Evolutionary conservation across 2,113 vertebrate genomes (phyloP).

Genomic region (Pica pica): DNA sequence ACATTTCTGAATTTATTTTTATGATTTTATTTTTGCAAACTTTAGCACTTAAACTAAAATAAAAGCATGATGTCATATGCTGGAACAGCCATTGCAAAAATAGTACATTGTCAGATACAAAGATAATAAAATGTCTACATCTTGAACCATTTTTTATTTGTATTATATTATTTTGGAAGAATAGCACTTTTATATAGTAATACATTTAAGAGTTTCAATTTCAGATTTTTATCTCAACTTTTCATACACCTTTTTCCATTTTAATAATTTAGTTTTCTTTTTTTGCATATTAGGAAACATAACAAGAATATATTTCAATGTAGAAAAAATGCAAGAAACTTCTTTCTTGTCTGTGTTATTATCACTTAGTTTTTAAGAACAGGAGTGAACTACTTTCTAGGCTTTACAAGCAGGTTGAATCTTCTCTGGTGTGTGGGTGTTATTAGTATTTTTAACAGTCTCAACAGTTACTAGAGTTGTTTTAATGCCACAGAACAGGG

Average conservation of each 20-base stretch:
- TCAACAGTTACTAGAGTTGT: neutral
- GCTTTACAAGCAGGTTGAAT: neutral
- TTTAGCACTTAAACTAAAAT: neutral
- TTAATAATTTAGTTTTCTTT: neutral
- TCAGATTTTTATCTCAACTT: neutral
- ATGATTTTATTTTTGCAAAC: neutral
- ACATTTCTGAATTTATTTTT: neutral
- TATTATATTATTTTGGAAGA: neutral
- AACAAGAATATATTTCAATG: neutral
- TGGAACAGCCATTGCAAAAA: neutral
- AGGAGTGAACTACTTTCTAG: neutral
- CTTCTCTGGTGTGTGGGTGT: neutral
- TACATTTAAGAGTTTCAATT: neutral
- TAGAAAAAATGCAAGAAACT: neutral
- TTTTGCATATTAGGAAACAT: neutral
- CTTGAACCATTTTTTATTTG: neutral
- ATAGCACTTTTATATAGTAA: neutral
- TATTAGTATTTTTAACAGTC: constrained; percentile 21
- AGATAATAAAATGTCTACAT: neutral
- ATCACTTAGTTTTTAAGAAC: neutral
- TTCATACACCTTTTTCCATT: neutral
- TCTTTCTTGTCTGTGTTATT: neutral
- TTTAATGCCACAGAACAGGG: neutral
- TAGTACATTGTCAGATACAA: neutral
- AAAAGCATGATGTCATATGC: neutral